These are phyloP conservation scores for Nesoenas mayeri DNA, from an alignment of 2,113 vertebrate species.

Conservation along the genomic window DNA sequence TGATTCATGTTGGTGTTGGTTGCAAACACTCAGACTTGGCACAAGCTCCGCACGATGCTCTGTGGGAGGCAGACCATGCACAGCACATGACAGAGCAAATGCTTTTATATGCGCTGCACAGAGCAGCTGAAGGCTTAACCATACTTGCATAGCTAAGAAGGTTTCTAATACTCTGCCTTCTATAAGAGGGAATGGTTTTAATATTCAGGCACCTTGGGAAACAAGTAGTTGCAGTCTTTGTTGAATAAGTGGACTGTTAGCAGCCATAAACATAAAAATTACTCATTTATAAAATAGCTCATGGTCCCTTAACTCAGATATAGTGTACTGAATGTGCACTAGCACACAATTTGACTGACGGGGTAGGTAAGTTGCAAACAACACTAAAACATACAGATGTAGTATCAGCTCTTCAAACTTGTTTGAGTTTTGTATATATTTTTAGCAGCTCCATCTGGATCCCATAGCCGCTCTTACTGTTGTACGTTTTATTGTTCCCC, in stretches of 20 bases:
- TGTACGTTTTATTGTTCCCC: background rate
- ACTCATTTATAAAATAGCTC: background rate
- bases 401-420: background rate
- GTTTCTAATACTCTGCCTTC: background rate
- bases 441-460: constrained; percentile 27
- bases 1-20: background rate
- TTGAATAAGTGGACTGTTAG: background rate
- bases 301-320: background rate
- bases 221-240: background rate
- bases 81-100: background rate
- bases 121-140: background rate
- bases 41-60: background rate
- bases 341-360: background rate
- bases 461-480: background rate
- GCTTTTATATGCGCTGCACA: background rate
- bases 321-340: background rate
- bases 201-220: background rate
- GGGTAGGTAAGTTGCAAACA: background rate
- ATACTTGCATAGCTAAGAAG: background rate
- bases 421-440: background rate
- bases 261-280: background rate
- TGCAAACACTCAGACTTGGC: background rate
- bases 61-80: background rate
- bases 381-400: background rate
- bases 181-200: background rate